Percentiles rank a stretch among this genome's conserved stretches.
Evolutionary conservation across 1,140 invertebrate genomes (phyloP).

Genomic region (Pseudobourletiella spinata): DNA sequence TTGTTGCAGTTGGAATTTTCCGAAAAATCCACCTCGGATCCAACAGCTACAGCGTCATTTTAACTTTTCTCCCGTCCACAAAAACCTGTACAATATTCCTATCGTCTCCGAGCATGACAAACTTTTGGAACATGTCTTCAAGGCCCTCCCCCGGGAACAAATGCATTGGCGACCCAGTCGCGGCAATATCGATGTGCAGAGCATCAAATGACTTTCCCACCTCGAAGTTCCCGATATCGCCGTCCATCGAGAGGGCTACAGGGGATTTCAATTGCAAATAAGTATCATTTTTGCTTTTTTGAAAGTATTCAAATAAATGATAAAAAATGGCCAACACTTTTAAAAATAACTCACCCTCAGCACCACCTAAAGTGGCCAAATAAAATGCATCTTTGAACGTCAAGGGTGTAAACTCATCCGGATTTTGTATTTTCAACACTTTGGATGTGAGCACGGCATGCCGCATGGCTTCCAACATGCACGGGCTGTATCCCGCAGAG

Average conservation of each 20-base stretch:
- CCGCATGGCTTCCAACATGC: slow-evolving; percentile 64
- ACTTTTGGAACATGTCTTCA: slow-evolving; percentile 62
- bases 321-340: too few relatives aligned
- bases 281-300: too few relatives aligned
- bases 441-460: slow-evolving; percentile 62
- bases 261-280: too few relatives aligned
- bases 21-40: too few relatives aligned
- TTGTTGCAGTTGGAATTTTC: too few relatives aligned
- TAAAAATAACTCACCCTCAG: slow-evolving; percentile 56
- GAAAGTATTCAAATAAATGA: too few relatives aligned
- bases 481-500: slow-evolving; percentile 21
- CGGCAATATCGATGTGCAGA: slow-evolving; percentile 49
- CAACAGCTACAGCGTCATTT: slow-evolving; percentile 38
- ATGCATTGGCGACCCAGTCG: slow-evolving; percentile 40
- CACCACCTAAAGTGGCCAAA: slow-evolving; percentile 76
- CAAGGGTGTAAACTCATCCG: slow-evolving; percentile 47
- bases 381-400: slow-evolving; percentile 69
- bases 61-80: slow-evolving; percentile 58
- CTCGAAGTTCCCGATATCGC: slow-evolving; percentile 69
- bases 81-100: slow-evolving; percentile 69
- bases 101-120: slow-evolving; percentile 73
- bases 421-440: slow-evolving; percentile 44
- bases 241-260: slow-evolving; percentile 59
- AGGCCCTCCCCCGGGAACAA: slow-evolving; percentile 45
- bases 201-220: slow-evolving; percentile 79